phyloP scores from a whole-genome alignment of 2,113 vertebrate species.

The Conger conger region DNA sequence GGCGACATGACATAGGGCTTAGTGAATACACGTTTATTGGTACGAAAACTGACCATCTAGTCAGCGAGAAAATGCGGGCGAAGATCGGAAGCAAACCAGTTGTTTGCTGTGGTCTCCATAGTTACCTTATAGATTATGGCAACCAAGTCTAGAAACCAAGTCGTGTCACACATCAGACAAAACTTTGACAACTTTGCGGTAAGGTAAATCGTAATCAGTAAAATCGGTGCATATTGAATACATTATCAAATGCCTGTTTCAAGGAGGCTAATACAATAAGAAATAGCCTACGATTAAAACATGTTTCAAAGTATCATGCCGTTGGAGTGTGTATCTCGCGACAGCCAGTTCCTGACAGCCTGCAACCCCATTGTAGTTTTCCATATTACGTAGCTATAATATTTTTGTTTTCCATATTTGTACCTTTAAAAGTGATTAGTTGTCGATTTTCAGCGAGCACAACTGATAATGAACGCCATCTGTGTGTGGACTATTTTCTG shows the following conservation, averaged over 20 bases:
- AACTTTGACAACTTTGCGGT: not conserved
- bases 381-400: no score
- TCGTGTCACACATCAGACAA: not conserved
- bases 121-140: not conserved
- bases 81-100: not conserved
- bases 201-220: not conserved
- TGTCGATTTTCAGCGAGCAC: no score
- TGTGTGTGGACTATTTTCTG: not conserved
- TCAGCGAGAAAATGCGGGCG: not conserved
- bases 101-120: constrained; percentile 6
- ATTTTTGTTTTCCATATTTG: not conserved
- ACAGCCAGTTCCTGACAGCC: no score
- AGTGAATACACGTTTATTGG: not conserved
- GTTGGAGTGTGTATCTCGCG: no score
- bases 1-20: not conserved
- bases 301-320: no score
- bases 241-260: no score
- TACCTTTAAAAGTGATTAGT: not conserved
- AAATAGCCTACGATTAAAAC: no score
- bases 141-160: not conserved
- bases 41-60: not conserved
- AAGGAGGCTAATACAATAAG: no score
- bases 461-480: not conserved
- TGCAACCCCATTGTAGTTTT: no score
- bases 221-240: no score